Evolutionary conservation across 2,888 invertebrate genomes (phyloP), one percentile per base, ranked within the genome.

Genomic region (Pristionchus entomophagus): DNA sequence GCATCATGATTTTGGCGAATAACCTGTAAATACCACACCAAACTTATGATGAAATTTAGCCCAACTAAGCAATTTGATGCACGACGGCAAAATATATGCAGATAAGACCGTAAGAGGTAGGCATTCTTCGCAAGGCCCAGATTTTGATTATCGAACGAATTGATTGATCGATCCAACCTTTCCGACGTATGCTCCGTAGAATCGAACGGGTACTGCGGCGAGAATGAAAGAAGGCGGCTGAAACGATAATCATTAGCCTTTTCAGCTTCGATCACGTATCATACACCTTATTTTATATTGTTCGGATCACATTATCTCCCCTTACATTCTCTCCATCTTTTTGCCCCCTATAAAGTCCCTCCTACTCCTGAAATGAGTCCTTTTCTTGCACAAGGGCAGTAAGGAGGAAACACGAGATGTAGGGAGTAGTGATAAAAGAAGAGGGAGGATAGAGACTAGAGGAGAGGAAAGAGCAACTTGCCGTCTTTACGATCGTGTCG

Each of bases 381-480:
- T 38, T n/a, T n/a, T n/a, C n/a, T n/a, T n/a, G n/a, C 69, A 77
- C 41, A 22, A 49, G 35, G 29, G 17, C 17, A n/a, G 14, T 5
- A 78, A 29, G 29, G 12, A 81, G n/a, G 56, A 51, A 45, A 81
- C 35, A 53, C 51, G 56, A 38, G 53, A 56, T 19, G 35, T 6
- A 32, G 59, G 32, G n/a, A 56, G 59, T n/a, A 38, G 41, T 45
- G 56, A 82, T 82, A 82, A 59, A 82, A 59, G 53, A 32, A 35
- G 22, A 41, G 82, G 56, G 29, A 81, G 81, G 41, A n/a, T n/a
- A n/a, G 8, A 56, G 41, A 82, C 80, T 53, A 35, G 56, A 56
- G 56, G 82, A 81, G 51, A 81, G 81, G 41, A 14, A 59, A 59
- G 59, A 82, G 62, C 38, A 45, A 41, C 45, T 41, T 45, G 45